phyloP scores from a whole-genome alignment of 2,113 vertebrate species.

The Ondatra zibethicus region DNA sequence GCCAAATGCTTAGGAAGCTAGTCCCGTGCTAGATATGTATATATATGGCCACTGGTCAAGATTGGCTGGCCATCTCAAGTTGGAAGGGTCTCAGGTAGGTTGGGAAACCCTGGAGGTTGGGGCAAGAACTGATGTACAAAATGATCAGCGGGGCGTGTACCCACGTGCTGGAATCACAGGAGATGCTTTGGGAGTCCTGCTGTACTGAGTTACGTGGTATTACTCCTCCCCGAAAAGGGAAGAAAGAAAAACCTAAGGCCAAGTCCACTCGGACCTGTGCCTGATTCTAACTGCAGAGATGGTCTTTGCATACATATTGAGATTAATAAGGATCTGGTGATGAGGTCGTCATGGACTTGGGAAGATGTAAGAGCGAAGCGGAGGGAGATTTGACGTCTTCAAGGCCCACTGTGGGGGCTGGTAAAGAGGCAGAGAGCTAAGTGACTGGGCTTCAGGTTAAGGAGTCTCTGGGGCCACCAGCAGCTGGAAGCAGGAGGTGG shows the following conservation, averaged over 20 bases:
- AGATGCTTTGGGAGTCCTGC: not conserved
- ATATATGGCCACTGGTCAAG: not conserved
- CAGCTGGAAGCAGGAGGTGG: not conserved
- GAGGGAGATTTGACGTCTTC: not conserved
- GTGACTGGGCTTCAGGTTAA: not conserved
- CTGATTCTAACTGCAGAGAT: not conserved
- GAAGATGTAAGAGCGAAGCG: too few relatives aligned
- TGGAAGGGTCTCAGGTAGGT: not conserved
- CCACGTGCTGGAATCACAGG: not conserved
- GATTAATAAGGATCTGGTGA: too few relatives aligned
- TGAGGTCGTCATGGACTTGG: not conserved
- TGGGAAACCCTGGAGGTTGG: not conserved
- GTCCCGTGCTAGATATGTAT: not conserved
- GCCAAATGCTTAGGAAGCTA: not conserved
- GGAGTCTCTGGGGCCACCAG: not conserved
- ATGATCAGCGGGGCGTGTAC: not conserved
- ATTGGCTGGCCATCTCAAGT: not conserved
- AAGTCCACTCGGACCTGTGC: not conserved
- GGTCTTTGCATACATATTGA: not conserved
- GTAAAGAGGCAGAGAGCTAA: fast-evolving
- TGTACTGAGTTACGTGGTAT: not conserved
- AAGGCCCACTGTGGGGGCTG: not conserved
- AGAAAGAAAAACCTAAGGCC: not conserved
- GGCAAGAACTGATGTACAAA: not conserved
- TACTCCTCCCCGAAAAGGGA: not conserved